Conservation (phyloP, 2,888 invertebrate genomes). For the Dromius quadrimaculatus region DNA sequence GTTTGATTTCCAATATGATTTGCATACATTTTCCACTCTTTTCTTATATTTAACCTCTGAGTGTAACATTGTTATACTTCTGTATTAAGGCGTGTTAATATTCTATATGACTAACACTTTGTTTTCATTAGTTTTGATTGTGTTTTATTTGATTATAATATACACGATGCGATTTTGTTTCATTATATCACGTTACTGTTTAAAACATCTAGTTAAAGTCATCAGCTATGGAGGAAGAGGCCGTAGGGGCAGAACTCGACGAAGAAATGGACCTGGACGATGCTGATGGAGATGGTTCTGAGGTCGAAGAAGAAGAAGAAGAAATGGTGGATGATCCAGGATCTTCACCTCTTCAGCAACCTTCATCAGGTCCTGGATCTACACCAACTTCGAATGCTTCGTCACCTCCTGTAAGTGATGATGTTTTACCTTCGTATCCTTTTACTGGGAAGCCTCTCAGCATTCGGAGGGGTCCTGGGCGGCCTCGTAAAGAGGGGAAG, state of each 20-base stretch:
- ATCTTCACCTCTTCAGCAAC: constrained; percentile 66
- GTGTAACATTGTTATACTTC: constrained; percentile 24
- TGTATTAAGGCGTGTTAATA: constrained; percentile 16
- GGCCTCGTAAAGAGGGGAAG: constrained; percentile 79
- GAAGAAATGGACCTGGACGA: constrained; percentile 81
- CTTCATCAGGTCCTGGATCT: constrained; percentile 74
- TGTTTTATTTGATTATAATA: constrained; percentile 27
- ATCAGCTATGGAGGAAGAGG: constrained; percentile 64
- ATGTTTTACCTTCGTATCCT: constrained; percentile 73
- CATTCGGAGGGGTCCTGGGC: constrained; percentile 80
- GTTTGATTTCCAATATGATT: neutral
- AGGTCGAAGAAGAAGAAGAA: constrained; percentile 80
- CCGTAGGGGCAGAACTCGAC: constrained; percentile 66
- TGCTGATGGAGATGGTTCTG: constrained; percentile 80
- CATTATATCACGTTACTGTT: constrained; percentile 21
- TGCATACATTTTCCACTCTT: neutral
- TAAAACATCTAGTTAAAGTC: constrained; percentile 36
- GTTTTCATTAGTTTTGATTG: constrained; percentile 5
- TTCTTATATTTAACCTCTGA: constrained; percentile 29
- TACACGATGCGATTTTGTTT: constrained; percentile 21
- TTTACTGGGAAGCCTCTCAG: constrained; percentile 72
- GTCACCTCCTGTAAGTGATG: constrained; percentile 71
- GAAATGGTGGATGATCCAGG: constrained; percentile 70
- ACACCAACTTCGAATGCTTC: constrained; percentile 75
- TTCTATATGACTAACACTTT: neutral